Conservation (phyloP, 2,113 vertebrate species). For the Rana temporaria region DNA sequence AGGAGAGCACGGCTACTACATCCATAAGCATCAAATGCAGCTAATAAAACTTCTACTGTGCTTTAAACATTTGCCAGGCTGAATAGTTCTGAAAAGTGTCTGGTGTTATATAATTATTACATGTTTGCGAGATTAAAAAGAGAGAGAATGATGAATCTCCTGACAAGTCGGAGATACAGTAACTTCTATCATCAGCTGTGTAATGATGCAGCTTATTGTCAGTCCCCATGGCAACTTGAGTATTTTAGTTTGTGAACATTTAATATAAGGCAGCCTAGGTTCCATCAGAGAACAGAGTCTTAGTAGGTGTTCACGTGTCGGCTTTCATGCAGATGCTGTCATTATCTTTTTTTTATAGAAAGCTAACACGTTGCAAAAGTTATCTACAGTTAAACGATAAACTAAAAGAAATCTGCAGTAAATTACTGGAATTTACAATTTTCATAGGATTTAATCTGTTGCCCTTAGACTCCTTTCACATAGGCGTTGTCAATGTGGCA, state of each 20-base stretch:
- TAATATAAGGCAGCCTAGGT: slow-evolving; percentile 5
- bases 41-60: too few relatives aligned
- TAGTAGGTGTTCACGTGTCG: slow-evolving; percentile 15
- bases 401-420: too few relatives aligned
- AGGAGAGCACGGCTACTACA: too few relatives aligned
- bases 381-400: too few relatives aligned
- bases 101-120: slow-evolving; percentile 6
- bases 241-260: slow-evolving; percentile 33
- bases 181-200: slow-evolving; percentile 37
- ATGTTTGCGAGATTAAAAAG: slow-evolving; percentile 20
- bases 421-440: too few relatives aligned
- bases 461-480: too few relatives aligned
- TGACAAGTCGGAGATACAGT: slow-evolving; percentile 29
- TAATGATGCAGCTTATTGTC: slow-evolving; percentile 39
- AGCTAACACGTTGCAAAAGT: background rate
- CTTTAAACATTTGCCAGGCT: too few relatives aligned
- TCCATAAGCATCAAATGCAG: too few relatives aligned
- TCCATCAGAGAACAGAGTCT: slow-evolving; percentile 17
- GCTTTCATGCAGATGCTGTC: background rate
- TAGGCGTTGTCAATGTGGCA: too few relatives aligned
- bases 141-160: slow-evolving; percentile 32
- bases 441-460: too few relatives aligned
- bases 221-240: slow-evolving; percentile 38
- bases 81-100: background rate
- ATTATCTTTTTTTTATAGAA: background rate